Base-by-base conservation (phyloP, 1,140 invertebrate species). In the Scaptomyza pallida region DNA sequence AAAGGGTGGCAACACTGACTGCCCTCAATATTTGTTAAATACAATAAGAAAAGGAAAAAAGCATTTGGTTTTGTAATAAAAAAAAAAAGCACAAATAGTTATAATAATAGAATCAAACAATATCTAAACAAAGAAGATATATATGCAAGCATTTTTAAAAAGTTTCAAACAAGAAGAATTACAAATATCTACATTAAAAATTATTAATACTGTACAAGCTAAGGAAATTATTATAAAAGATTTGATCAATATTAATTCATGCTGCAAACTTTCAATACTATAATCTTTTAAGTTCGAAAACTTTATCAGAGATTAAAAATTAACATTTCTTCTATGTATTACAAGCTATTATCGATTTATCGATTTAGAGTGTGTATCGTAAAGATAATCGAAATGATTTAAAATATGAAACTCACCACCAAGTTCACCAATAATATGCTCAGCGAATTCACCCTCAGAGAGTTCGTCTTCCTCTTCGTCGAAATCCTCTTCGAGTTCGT, bases 321-420 rank as follows among this genome's bases (percentile, higher is more conserved):
- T n/a, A n/a, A n/a, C n/a, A n/a, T n/a, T n/a, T n/a, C 19, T 21
- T 54, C 21, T 44, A 30, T 33, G 26, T 62, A 62, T 17, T 43
- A 26, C 9, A 59, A 35, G 37, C 3, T 44, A 35, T 21, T 21
- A n/a, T n/a, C n/a, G n/a, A n/a, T n/a, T n/a, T 33, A 8, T 55
- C 5, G 44, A 16, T 12, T 8, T 30, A 19, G 15, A 33, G 41
- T 45, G 19, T 47, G 9, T 52, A n/a, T n/a, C n/a, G n/a, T n/a
- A n/a, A n/a, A n/a, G n/a, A n/a, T n/a, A n/a, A n/a, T n/a, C n/a
- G n/a, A n/a, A n/a, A n/a, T n/a, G n/a, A n/a, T n/a, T n/a, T n/a
- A n/a, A n/a, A n/a, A n/a, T n/a, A n/a, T n/a, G n/a, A 48, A 50
- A 88, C 82, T 88, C 57, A 88, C 81, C 81, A 86, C 82, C 78